A percentile compares a stretch with the other conserved stretches of the same genome.
Evolutionary conservation across 2,888 invertebrate species (phyloP).

Genomic region (Acleris cristana): DNA sequence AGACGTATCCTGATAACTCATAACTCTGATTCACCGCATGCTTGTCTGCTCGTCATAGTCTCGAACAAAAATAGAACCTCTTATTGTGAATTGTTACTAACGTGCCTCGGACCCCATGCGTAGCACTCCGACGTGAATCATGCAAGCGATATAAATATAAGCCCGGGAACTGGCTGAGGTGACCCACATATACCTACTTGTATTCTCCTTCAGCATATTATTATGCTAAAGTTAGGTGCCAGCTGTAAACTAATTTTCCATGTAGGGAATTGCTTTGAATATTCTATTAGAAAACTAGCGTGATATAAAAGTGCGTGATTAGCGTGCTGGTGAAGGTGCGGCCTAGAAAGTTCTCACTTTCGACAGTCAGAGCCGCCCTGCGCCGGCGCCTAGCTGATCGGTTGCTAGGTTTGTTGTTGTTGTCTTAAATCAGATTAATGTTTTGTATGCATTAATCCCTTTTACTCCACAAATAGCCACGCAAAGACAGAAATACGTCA

Average conservation of each 20-base stretch:
- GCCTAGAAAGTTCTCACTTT: slow-evolving; percentile 79
- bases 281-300: slow-evolving; percentile 64
- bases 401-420: slow-evolving; percentile 8
- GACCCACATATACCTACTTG: slow-evolving; percentile 18
- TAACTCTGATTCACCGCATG: slow-evolving; percentile 26
- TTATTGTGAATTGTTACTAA: slow-evolving; percentile 28
- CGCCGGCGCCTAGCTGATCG: slow-evolving; percentile 33
- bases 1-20: slow-evolving; percentile 6
- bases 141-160: slow-evolving; percentile 24
- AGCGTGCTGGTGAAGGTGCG: slow-evolving; percentile 69
- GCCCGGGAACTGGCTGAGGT: slow-evolving; percentile 17
- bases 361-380: slow-evolving; percentile 54
- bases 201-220: neutral
- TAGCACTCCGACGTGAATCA: slow-evolving; percentile 34
- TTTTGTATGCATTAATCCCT: slow-evolving; percentile 45
- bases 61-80: slow-evolving; percentile 31
- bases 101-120: slow-evolving; percentile 35
- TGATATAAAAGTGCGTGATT: slow-evolving; percentile 73
- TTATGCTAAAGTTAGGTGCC: slow-evolving; percentile 11
- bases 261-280: slow-evolving; percentile 24
- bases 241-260: slow-evolving; percentile 16
- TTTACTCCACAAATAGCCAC: slow-evolving; percentile 5
- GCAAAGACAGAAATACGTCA: neutral
- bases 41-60: slow-evolving; percentile 30
- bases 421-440: slow-evolving; percentile 73